A percentile compares a stretch with the other conserved stretches of the same genome.
Conservation (phyloP, 2,888 invertebrate species). For the Drosophila prolongata region DNA sequence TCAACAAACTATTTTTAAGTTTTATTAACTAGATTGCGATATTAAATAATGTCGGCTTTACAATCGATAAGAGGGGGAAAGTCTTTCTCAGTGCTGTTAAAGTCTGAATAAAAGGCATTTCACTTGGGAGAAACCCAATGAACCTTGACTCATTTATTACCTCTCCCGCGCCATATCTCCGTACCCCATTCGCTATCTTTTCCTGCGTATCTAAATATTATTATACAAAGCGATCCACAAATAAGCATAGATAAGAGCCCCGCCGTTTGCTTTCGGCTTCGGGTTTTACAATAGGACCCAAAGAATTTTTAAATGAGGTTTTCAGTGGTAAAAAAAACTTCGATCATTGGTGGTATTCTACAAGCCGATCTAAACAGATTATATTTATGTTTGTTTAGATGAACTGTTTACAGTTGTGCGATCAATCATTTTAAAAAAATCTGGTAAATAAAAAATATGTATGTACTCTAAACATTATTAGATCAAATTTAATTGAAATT, state of each 20-base stretch:
- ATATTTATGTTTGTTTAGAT: neutral
- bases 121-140: slow-evolving; percentile 27
- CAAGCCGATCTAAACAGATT: neutral
- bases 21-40: slow-evolving; percentile 7
- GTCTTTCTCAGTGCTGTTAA: neutral
- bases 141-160: slow-evolving; percentile 34
- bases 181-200: slow-evolving; percentile 10
- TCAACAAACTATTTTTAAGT: slow-evolving; percentile 5
- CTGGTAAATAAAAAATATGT: no score
- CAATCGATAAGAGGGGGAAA: slow-evolving; percentile 12
- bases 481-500: no score
- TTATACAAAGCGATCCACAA: slow-evolving; percentile 56
- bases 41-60: neutral
- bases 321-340: neutral
- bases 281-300: slow-evolving; percentile 6
- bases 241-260: slow-evolving; percentile 57
- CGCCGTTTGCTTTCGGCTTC: slow-evolving; percentile 24
- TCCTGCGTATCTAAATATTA: slow-evolving; percentile 42
- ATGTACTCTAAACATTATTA: no score
- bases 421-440: neutral
- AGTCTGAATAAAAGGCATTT: neutral
- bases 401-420: neutral
- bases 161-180: slow-evolving; percentile 16
- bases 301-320: slow-evolving; percentile 10
- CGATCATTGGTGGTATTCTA: neutral